A percentile compares a stretch with the other conserved stretches of the same genome.
Evolutionary conservation across 2,888 invertebrate species (phyloP).

Genomic region (Microctonus brassicae): DNA sequence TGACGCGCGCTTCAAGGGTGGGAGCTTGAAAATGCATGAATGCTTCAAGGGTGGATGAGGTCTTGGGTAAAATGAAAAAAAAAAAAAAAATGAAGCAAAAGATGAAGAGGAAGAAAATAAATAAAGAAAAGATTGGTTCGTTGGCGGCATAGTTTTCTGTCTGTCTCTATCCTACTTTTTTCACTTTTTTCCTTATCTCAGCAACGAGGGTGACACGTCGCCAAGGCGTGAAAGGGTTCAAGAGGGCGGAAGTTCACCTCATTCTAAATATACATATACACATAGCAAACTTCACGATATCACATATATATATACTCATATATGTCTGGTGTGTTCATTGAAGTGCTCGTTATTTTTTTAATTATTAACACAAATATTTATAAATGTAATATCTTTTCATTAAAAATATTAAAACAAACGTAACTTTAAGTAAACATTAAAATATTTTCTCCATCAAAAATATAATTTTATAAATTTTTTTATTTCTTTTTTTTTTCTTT

Average conservation of each 20-base stretch:
- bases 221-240: conserved; percentile 10
- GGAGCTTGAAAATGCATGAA: conserved; percentile 45
- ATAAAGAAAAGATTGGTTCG: conserved; percentile 18
- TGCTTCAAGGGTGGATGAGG: conserved; percentile 28
- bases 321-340: background rate
- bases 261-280: background rate
- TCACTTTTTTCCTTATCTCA: background rate
- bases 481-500: no score
- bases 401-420: no score
- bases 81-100: background rate
- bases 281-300: no score
- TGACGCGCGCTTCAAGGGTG: conserved; percentile 30
- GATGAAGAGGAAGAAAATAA: no score
- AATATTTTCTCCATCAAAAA: no score
- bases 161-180: background rate
- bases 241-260: background rate
- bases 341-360: background rate
- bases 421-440: no score
- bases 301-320: background rate
- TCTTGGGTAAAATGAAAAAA: conserved; percentile 27
- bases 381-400: no score
- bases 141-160: background rate
- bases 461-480: no score
- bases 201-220: conserved; percentile 2
- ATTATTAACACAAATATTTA: no score